Evolutionary conservation across 2,797 vertebrate species (phyloP), one percentile per base, ranked within the genome.

Genomic region (Miichthys miiuy): DNA sequence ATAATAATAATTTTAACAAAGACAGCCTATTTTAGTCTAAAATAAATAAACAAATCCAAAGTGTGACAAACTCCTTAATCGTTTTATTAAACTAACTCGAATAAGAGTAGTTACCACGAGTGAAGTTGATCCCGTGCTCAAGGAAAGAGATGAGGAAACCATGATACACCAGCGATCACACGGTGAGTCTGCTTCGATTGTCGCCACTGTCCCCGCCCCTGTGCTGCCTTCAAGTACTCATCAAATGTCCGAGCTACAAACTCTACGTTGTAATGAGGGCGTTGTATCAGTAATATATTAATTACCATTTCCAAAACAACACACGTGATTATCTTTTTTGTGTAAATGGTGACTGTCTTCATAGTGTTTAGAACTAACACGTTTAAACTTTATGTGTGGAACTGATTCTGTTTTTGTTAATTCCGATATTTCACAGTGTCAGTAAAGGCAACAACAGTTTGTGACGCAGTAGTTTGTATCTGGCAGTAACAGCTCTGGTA

Each of bases 391-490:
- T 12, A 1, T 30, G 27, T 30, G 34, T 38, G 34, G 34, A 38
- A 8, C 34, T 61, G 1, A 5, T 13, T 7, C 1, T 0, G 8
- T 1, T 41, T 2, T 1, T 0, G 2, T 9, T 9, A 34, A 47
- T 62, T 61, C 11, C 44, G 23, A 23, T 16, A 54, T 52, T 60
- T 57, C 34, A 10, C 20, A 4, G 4, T 2, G 44, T 68, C 44
- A 0, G 0, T 77, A 58, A 80, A 75, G 41, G 64, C 69, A 47
- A 38, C 57, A 46, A 0, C 4, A 7, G 0, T 27, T 5, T 38
- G 46, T 67, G 68, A 56, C 44, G 44, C 50, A 72, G 6, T 3
- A 0, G 6, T 56, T 42, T 41, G 13, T 25, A 6, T 30, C 0
- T 2, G 1, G 13, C 34, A 34, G 34, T 34, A 34, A 34, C 34